A percentile compares a stretch with the other conserved stretches of the same genome.
phyloP scores from a whole-genome alignment of 2,888 invertebrate species.

The Drosophila helvetica region DNA sequence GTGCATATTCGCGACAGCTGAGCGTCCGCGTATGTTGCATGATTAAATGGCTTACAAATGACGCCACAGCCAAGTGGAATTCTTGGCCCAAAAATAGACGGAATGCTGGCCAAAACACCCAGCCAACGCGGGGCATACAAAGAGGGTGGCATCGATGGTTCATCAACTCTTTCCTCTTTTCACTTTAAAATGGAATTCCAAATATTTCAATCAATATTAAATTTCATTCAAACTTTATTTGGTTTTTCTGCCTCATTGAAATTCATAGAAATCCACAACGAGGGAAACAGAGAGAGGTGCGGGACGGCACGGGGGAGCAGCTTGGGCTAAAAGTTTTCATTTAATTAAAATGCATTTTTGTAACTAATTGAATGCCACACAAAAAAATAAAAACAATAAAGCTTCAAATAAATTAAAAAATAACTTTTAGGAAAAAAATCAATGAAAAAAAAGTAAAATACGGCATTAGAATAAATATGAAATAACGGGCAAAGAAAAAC shows the following conservation, averaged over 20 bases:
- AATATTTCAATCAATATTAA: slow-evolving; percentile 27
- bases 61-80: slow-evolving; percentile 32
- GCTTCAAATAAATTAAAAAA: slow-evolving; percentile 16
- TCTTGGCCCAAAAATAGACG: slow-evolving; percentile 26
- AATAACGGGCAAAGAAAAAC: background rate
- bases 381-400: slow-evolving; percentile 11
- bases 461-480: background rate
- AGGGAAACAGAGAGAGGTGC: background rate
- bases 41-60: slow-evolving; percentile 77
- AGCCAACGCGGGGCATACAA: slow-evolving; percentile 15
- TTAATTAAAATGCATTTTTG: slow-evolving; percentile 53
- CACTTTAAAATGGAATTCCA: slow-evolving; percentile 8
- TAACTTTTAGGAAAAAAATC: background rate
- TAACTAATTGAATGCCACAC: slow-evolving; percentile 36
- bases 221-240: background rate
- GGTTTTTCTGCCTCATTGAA: background rate
- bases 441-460: background rate
- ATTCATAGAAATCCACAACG: background rate
- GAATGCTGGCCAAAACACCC: background rate
- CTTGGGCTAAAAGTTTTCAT: slow-evolving; percentile 1
- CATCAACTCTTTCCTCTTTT: background rate
- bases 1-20: slow-evolving; percentile 65
- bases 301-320: background rate
- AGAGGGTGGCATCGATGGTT: slow-evolving; percentile 10
- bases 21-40: slow-evolving; percentile 39